Conservation (phyloP, 2,113 vertebrate genomes). For the Rhinolophus ferrumequinum region DNA sequence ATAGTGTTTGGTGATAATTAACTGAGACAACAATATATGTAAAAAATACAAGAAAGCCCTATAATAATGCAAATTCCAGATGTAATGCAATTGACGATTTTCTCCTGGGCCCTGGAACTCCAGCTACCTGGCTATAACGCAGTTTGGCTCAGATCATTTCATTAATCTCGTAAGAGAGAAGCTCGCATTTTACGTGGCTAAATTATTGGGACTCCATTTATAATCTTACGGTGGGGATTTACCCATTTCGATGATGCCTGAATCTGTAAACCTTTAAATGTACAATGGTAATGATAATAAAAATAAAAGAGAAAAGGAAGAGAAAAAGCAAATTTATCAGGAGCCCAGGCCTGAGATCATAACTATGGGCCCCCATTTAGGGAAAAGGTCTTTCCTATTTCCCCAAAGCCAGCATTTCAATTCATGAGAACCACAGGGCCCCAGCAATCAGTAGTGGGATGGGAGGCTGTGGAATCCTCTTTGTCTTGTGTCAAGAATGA, state of each 20-base stretch:
- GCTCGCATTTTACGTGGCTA: not conserved
- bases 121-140: not conserved
- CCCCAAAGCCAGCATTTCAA: not conserved
- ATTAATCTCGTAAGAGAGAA: not conserved
- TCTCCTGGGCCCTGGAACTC: not conserved
- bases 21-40: not conserved
- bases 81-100: not conserved
- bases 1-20: not conserved
- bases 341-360: not conserved
- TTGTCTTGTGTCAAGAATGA: not conserved
- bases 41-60: not conserved
- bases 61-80: not conserved
- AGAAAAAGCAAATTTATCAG: not conserved
- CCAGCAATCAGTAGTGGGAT: not conserved
- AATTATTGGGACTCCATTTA: not conserved
- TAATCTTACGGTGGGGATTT: slow-evolving; percentile 1
- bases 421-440: not conserved
- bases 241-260: not conserved
- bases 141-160: not conserved
- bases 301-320: not conserved
- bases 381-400: not conserved
- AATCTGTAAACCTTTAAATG: not conserved
- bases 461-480: slow-evolving; percentile 5
- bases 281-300: not conserved
- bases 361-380: not conserved